Evolutionary conservation across 2,797 vertebrate species (phyloP).

Genomic region (Platalea minor): DNA sequence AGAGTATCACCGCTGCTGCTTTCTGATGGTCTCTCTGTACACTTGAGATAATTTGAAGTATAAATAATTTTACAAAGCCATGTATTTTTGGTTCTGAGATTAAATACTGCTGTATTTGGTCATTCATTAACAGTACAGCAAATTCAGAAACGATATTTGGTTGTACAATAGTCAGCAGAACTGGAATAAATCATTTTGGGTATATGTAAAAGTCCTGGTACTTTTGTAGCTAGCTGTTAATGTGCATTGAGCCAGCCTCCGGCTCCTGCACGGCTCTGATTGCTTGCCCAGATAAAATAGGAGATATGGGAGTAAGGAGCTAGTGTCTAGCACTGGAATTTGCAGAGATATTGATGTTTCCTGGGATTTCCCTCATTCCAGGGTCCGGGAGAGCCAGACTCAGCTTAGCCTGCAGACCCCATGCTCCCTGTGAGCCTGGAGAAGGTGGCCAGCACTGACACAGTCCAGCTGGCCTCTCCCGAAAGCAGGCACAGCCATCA

Average conservation of each 20-base stretch:
- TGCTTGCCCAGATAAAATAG: background rate
- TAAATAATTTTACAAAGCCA: background rate
- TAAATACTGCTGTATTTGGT: background rate
- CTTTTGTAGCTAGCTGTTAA: background rate
- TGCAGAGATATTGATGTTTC: background rate
- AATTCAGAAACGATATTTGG: background rate
- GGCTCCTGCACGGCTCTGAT: background rate
- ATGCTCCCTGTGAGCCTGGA: background rate
- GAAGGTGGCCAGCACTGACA: background rate
- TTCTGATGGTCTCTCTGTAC: background rate
- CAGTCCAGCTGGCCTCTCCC: background rate
- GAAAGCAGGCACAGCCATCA: fast-evolving
- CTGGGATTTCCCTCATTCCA: background rate
- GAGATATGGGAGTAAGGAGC: background rate
- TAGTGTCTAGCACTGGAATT: background rate
- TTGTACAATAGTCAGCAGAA: background rate
- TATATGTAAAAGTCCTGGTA: background rate
- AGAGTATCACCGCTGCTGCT: background rate
- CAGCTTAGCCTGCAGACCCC: background rate
- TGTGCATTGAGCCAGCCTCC: background rate
- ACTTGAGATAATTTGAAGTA: background rate
- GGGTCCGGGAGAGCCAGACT: background rate
- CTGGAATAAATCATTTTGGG: background rate
- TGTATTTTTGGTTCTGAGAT: background rate
- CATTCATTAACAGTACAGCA: background rate